Conservation (phyloP, 2,888 invertebrate genomes). For the Encarsia formosa region DNA sequence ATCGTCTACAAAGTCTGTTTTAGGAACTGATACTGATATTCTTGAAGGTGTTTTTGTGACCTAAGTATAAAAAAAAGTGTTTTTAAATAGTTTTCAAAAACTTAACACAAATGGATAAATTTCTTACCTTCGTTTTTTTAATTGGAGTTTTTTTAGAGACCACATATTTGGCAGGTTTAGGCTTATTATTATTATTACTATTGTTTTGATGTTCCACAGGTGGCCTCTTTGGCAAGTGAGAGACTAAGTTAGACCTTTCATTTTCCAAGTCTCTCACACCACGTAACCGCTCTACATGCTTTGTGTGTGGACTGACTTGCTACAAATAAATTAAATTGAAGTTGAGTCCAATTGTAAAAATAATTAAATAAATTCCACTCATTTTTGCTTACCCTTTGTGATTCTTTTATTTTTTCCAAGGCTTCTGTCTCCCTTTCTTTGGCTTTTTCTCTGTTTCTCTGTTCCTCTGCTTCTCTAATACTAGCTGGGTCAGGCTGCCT, state of each 20-base stretch:
- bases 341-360: background rate
- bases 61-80: slow-evolving; percentile 1
- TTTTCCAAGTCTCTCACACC: slow-evolving; percentile 53
- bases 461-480: slow-evolving; percentile 35
- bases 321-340: background rate
- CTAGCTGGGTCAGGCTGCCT: slow-evolving; percentile 46
- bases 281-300: slow-evolving; percentile 37
- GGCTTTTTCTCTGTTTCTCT: slow-evolving; percentile 42
- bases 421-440: slow-evolving; percentile 50
- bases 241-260: slow-evolving; percentile 49
- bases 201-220: background rate
- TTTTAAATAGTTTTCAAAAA: background rate
- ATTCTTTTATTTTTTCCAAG: slow-evolving; percentile 39
- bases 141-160: slow-evolving; percentile 15
- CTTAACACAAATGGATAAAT: background rate
- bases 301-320: slow-evolving; percentile 12
- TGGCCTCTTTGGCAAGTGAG: slow-evolving; percentile 32
- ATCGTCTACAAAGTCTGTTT: background rate
- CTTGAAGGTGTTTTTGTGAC: slow-evolving; percentile 7
- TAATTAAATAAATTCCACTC: slow-evolving; percentile 7
- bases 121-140: slow-evolving; percentile 16
- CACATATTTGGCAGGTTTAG: slow-evolving; percentile 10
- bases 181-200: slow-evolving; percentile 5
- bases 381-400: slow-evolving; percentile 37
- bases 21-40: slow-evolving; percentile 3